phyloP scores from a whole-genome alignment of 2,113 vertebrate genomes.

The Nanorana parkeri region DNA sequence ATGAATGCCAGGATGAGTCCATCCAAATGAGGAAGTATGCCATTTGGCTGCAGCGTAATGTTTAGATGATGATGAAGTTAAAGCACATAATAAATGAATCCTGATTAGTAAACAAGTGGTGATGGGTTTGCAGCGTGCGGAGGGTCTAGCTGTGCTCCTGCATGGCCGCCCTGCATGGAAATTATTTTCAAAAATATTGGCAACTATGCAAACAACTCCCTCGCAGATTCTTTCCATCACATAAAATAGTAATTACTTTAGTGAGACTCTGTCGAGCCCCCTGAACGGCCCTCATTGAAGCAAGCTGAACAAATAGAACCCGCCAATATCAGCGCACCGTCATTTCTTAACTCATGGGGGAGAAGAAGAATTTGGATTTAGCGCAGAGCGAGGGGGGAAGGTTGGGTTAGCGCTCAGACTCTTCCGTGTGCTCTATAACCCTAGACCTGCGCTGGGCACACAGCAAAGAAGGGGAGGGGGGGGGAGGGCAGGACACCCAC shows the following conservation, averaged over 20 bases:
- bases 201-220: neutral
- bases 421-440: neutral
- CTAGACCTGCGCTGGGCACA: neutral
- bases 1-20: too few relatives aligned
- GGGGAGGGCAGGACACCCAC: neutral
- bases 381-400: too few relatives aligned
- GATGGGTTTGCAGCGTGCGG: neutral
- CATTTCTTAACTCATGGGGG: neutral
- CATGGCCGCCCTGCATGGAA: neutral
- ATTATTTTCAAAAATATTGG: neutral
- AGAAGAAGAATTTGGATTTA: neutral
- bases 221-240: neutral
- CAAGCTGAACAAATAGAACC: neutral
- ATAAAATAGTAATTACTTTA: too few relatives aligned
- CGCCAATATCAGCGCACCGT: neutral
- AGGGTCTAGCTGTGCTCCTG: neutral
- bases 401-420: too few relatives aligned
- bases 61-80: too few relatives aligned
- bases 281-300: neutral
- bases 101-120: neutral
- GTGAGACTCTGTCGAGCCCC: constrained; percentile 48
- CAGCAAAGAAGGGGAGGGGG: too few relatives aligned
- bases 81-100: too few relatives aligned
- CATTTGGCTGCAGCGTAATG: too few relatives aligned
- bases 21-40: too few relatives aligned